Percentiles rank a stretch among this genome's conserved stretches.
These are phyloP conservation scores for Leguminivora glycinivorella DNA, from an alignment of 1,140 invertebrate species.

Conservation along the genomic window DNA sequence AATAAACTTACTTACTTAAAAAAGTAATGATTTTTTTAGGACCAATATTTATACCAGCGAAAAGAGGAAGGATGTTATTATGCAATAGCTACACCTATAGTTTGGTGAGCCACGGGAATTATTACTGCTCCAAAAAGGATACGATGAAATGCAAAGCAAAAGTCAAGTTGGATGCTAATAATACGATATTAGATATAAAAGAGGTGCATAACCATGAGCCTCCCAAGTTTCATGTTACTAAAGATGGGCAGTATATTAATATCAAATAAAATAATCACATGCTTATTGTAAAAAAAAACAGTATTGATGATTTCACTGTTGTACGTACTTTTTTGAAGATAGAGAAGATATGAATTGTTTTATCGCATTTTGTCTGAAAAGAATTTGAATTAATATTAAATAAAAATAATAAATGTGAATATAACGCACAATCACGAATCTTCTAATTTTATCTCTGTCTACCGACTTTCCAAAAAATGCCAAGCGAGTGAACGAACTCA, in stretches of 20 bases:
- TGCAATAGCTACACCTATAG: background rate
- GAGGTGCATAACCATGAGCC: background rate
- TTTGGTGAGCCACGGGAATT: background rate
- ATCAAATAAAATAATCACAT: background rate
- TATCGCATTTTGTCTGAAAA: too few relatives aligned
- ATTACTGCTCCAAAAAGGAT: constrained; percentile 28
- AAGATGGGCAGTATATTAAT: background rate
- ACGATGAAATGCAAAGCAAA: background rate
- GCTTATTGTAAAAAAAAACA: too few relatives aligned
- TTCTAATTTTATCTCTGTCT: background rate
- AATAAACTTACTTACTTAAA: too few relatives aligned
- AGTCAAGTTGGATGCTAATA: constrained; percentile 3
- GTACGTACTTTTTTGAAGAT: too few relatives aligned
- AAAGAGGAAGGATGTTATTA: background rate
- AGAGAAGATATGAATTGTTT: too few relatives aligned
- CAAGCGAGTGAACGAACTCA: too few relatives aligned
- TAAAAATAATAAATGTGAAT: too few relatives aligned
- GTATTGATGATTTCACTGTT: too few relatives aligned
- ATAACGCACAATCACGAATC: background rate
- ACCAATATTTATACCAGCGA: background rate
- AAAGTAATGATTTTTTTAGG: background rate
- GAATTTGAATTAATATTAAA: too few relatives aligned
- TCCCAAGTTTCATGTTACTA: background rate
- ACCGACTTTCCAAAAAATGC: background rate
- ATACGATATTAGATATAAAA: background rate